These are phyloP conservation scores for Nasua narica DNA, from an alignment of 2,797 vertebrate species.

Conservation along the genomic window DNA sequence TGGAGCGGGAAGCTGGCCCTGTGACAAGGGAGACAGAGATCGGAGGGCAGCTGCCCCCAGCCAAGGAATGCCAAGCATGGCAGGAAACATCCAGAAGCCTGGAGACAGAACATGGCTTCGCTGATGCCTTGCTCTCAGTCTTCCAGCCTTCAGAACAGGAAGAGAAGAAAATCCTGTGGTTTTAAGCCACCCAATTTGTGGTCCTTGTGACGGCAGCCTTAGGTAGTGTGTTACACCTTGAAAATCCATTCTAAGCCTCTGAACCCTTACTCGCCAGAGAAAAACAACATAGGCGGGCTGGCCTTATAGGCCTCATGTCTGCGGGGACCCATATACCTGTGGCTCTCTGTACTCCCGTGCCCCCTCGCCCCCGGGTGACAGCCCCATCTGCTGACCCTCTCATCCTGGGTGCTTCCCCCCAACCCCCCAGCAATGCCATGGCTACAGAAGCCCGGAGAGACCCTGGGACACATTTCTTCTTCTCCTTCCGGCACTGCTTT, in stretches of 20 bases:
- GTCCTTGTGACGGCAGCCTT: not conserved
- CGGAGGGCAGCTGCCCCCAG: fast-evolving
- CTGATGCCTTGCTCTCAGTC: not conserved
- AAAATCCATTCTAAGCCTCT: not conserved
- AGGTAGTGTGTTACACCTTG: not conserved
- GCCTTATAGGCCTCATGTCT: not conserved
- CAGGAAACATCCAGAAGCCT: not conserved
- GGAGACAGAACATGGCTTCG: not conserved
- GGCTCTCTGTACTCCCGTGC: not conserved
- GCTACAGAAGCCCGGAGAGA: not conserved
- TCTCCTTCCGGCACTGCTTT: not conserved
- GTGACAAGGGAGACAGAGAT: not conserved
- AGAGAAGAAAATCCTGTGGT: not conserved
- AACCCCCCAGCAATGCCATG: not conserved
- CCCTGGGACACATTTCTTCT: not conserved
- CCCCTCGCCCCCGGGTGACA: not conserved
- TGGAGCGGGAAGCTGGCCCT: fast-evolving
- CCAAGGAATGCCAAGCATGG: not conserved
- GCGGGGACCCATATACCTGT: fast-evolving
- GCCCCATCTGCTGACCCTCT: not conserved
- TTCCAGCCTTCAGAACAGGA: not conserved
- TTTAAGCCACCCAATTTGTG: not conserved
- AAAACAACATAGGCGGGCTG: not conserved
- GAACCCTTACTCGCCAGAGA: not conserved
- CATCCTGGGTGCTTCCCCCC: not conserved